A percentile compares a stretch with the other conserved stretches of the same genome.
phyloP scores from a whole-genome alignment of 1,140 invertebrate genomes.

The Solenopsis invicta region DNA sequence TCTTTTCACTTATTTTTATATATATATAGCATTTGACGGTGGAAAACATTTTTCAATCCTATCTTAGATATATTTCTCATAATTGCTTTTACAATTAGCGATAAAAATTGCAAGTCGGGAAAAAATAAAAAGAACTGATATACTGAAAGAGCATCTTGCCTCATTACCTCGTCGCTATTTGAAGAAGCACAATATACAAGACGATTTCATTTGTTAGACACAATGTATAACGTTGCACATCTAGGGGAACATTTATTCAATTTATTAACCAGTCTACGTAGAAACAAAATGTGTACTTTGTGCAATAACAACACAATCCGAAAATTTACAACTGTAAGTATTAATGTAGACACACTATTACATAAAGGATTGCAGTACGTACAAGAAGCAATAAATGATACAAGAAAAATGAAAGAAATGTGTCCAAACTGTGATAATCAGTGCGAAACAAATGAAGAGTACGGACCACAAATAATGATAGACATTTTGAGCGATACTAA shows the following conservation, averaged over 20 bases:
- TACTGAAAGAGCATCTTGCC: background rate
- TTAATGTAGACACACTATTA: background rate
- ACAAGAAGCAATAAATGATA: background rate
- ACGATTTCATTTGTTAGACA: background rate
- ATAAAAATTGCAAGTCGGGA: background rate
- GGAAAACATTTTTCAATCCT: background rate
- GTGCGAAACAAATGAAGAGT: background rate
- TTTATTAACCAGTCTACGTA: background rate
- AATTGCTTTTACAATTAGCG: background rate
- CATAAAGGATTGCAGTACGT: background rate
- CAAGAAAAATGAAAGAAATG: no score
- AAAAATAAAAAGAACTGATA: slow-evolving; percentile 5
- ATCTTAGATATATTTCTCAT: no score
- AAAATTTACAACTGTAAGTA: background rate
- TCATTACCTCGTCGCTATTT: background rate
- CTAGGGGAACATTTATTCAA: background rate
- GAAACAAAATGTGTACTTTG: background rate
- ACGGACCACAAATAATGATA: background rate
- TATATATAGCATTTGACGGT: no score
- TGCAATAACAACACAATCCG: background rate
- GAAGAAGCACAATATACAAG: background rate
- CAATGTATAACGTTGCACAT: slow-evolving; percentile 20
- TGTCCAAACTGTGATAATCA: background rate
- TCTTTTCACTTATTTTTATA: no score
- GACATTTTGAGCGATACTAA: background rate